phyloP scores from a whole-genome alignment of 2,888 invertebrate species.

The Caenorhabditis wallacei region DNA sequence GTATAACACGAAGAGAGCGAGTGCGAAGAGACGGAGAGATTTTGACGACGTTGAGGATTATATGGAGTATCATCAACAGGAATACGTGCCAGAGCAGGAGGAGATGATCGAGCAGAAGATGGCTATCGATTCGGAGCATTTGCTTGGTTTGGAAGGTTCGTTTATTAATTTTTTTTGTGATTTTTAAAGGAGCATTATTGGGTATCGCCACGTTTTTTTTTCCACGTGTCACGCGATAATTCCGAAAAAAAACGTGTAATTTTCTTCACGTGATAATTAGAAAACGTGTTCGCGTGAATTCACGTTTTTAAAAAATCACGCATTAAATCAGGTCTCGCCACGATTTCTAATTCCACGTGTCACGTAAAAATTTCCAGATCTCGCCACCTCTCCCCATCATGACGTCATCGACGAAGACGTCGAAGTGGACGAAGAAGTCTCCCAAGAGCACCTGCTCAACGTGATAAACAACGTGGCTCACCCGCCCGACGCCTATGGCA shows the following conservation, averaged over 20 bases:
- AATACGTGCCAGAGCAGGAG: neutral
- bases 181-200: too few species aligned
- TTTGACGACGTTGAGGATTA: neutral
- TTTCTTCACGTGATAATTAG: too few species aligned
- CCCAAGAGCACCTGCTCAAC: constrained; percentile 30
- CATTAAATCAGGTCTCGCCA: too few species aligned
- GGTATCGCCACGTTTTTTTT: too few species aligned
- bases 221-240: too few species aligned
- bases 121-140: too few species aligned
- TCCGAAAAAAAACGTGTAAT: too few species aligned
- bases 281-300: too few species aligned
- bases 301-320: too few species aligned
- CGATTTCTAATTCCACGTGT: too few species aligned
- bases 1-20: constrained; percentile 53
- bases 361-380: neutral
- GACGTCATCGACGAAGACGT: constrained; percentile 4
- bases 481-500: neutral
- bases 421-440: neutral
- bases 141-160: too few species aligned
- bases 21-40: constrained; percentile 25
- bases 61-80: neutral
- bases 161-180: too few species aligned
- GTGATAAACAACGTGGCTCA: constrained; percentile 49
- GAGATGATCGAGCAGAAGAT: neutral
- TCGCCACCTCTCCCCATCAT: neutral